Evolutionary conservation across 2,113 vertebrate species (phyloP), one percentile per base, ranked within the genome.

Genomic region (Labeo rohita): DNA sequence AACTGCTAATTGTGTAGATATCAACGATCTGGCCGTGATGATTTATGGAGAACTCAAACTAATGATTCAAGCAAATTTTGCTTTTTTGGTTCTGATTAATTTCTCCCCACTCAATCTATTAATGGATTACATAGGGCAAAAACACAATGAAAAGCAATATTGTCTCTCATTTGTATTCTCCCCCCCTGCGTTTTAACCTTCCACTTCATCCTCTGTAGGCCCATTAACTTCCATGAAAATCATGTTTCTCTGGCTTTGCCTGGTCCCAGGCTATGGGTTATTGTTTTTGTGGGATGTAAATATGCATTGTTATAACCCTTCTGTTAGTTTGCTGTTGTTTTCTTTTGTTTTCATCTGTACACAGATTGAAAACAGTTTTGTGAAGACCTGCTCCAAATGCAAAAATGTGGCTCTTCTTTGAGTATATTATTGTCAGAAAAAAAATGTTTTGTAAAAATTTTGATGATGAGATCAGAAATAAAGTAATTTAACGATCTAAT

Each of bases 391-490:
- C 92, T 95, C 92, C 92, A 93, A 94, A 93, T 91, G 93, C 93
- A 94, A 94, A 94, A 93, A 93, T 91, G 92, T 92, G 93, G 93
- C 93, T 95, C 93, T 94, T 93, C 92, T 95, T 93, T 94, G 94
- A 94, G 92, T 94, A 95, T 95, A 95, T 94, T 94, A 95, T 95
- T 95, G 94, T 95, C 94, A 93, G 94, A 95, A 95, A 89, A 85
- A 81, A 84, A 94, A 95, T 94, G 94, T 95, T 95, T 95, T 95
- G 94, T 95, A 95, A 95, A 95, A 92, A 94, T 95, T 95, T 95
- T 95, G 94, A 95, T 94, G 95, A 95, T 93, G 94, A 95, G 94
- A 95, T 94, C 91, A 92, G 88, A 94, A 95, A 94, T 95, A 95
- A 95, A 95, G 91, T 91, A 90, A 93, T 95, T 93, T 95, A 92